Evolutionary conservation across 2,888 invertebrate species (phyloP), one percentile per base, ranked within the genome.

Genomic region (Drosophila peninsularis): DNA sequence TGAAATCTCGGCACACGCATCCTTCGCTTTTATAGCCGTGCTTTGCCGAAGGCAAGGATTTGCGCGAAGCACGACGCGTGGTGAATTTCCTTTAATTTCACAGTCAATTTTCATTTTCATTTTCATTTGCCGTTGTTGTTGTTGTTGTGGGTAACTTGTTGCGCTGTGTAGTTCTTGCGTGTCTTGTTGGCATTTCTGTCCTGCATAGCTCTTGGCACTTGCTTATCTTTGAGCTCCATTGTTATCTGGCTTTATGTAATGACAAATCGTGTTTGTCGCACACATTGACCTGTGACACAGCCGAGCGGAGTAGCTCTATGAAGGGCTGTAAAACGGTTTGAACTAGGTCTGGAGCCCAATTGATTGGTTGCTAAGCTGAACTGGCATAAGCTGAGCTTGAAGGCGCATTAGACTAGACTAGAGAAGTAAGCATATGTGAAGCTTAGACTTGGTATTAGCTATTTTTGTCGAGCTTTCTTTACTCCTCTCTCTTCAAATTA

Each of bases 21-120:
- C 65, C 61, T 57, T 44, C 39, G 75, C 75, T 88, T 85, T 85
- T 85, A 85, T 88, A 88, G 83, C 60, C 56, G 24, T 9, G 24
- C 57, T 44, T 47, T 41, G 45, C 45, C 44, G 34, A 36, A 17
- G 57, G 78, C 63, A 13, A 68, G 56, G 74, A 71, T 57, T 62
- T 63, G 39, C 21, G 57, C 30, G 41, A 21, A 58, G 42, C 45
- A 36, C 44, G 58, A 34, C 53, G 69, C 60, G 76, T 88, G 81
- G 88, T 78, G 83, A 73, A 37, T 73, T 77, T 76, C 54, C 55
- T 66, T 79, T 60, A 69, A 77, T 64, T 76, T 49, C 56, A 30
- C 49, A 47, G 53, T 57, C 45, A 66, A 66, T 76, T 50, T 81
- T 41, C 49, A 62, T 70, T 74, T 73, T 54, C 57, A 32, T 62